phyloP scores from a whole-genome alignment of 2,888 invertebrate genomes.

The Drosophila koepferae region DNA sequence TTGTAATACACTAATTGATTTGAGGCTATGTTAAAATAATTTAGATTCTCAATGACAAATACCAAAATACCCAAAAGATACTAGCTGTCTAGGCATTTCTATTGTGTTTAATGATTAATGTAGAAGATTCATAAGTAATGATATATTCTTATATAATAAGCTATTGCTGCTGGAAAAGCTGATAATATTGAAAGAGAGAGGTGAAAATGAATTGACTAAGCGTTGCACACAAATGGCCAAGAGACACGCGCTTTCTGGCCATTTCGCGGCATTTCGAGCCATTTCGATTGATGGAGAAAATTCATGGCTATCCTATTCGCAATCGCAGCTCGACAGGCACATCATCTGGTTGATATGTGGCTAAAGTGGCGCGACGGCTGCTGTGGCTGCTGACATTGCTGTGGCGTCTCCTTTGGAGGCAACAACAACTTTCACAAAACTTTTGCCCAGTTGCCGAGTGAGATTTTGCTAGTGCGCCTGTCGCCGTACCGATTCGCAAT shows the following conservation, averaged over 20 bases:
- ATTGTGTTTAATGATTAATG: neutral
- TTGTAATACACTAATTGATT: no score
- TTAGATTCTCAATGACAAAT: no score
- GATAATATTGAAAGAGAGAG: neutral
- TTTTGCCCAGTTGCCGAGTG: constrained; percentile 48
- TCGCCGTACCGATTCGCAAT: constrained; percentile 42
- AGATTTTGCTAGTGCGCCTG: constrained; percentile 20
- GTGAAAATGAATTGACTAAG: constrained; percentile 25
- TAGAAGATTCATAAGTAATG: neutral
- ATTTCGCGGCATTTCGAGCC: constrained; percentile 18
- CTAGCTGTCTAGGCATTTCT: neutral
- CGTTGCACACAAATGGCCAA: constrained; percentile 37
- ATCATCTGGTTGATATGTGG: constrained; percentile 57
- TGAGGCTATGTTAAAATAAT: no score
- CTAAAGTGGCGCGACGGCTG: constrained; percentile 29
- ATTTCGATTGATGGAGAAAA: constrained; percentile 61
- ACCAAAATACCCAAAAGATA: neutral
- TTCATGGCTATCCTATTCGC: constrained; percentile 44
- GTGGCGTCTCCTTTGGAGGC: constrained; percentile 69
- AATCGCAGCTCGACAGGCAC: constrained; percentile 43
- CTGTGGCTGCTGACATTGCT: constrained; percentile 10
- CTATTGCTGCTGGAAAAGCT: neutral
- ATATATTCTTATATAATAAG: constrained; percentile 38
- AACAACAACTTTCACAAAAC: constrained; percentile 76
- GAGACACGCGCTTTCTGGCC: constrained; percentile 28